phyloP scores from a whole-genome alignment of 2,113 vertebrate genomes.

The Pagrus major region DNA sequence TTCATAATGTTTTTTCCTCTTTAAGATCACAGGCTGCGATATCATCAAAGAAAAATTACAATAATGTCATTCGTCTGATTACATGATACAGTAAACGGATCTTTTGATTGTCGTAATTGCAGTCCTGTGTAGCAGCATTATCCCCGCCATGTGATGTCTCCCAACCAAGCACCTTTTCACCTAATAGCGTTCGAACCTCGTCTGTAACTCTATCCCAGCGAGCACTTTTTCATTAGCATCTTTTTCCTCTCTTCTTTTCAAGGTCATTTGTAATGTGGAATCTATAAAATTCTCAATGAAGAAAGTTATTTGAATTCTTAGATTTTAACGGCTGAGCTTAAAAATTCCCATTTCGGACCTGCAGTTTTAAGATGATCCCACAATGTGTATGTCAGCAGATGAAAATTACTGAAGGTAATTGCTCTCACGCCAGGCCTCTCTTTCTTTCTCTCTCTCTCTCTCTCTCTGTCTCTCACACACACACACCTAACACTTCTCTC shows the following conservation, averaged over 20 bases:
- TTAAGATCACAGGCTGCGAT: constrained; percentile 73
- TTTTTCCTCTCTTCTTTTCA: constrained; percentile 67
- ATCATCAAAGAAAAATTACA: constrained; percentile 74
- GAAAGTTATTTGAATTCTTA: constrained; percentile 88
- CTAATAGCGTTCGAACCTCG: constrained; percentile 56
- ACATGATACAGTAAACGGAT: constrained; percentile 63
- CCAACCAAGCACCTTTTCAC: constrained; percentile 50
- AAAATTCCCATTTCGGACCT: constrained; percentile 81
- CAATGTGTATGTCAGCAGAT: constrained; percentile 77
- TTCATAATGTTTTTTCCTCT: constrained; percentile 75
- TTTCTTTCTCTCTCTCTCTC: not conserved
- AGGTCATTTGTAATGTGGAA: constrained; percentile 85
- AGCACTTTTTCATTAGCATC: constrained; percentile 75
- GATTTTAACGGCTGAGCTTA: constrained; percentile 84
- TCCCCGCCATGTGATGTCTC: constrained; percentile 54
- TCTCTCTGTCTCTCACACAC: not conserved
- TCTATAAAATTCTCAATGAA: constrained; percentile 85
- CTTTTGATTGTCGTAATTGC: constrained; percentile 69
- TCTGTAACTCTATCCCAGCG: constrained; percentile 69
- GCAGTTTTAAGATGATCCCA: constrained; percentile 81
- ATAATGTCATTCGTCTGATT: constrained; percentile 66
- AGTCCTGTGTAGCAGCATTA: constrained; percentile 52
- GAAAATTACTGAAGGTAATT: constrained; percentile 76
- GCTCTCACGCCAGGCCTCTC: constrained; percentile 49
- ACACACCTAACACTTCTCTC: not conserved